Percentiles rank a stretch among this genome's conserved stretches.
phyloP scores from a whole-genome alignment of 1,140 invertebrate genomes.

The Caenorhabditis remanei region DNA sequence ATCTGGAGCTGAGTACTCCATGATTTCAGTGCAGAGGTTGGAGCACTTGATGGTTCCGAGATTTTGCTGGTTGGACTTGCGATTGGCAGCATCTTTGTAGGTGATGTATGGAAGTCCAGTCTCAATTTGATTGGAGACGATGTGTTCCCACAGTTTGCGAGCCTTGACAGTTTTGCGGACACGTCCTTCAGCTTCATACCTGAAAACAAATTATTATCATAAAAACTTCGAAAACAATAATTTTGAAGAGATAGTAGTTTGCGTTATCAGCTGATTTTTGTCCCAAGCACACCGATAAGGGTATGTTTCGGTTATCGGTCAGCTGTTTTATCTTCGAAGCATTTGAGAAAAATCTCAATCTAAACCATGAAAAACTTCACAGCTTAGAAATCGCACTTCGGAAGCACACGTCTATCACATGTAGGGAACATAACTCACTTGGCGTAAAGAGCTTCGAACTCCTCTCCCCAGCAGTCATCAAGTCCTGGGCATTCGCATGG shows the following conservation, averaged over 20 bases:
- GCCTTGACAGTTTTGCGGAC: constrained; percentile 87
- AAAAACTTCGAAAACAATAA: neutral
- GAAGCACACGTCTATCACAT: too few relatives aligned
- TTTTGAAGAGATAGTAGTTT: constrained; percentile 15
- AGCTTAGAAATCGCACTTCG: constrained; percentile 16
- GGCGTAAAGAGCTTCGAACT: constrained; percentile 91
- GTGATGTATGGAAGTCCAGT: constrained; percentile 97
- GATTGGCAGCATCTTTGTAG: constrained; percentile 89
- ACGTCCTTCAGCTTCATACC: constrained; percentile 88
- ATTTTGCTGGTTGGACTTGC: constrained; percentile 98
- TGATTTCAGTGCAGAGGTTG: constrained; percentile 97
- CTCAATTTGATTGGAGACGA: constrained; percentile 95
- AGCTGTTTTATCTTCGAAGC: constrained; percentile 28
- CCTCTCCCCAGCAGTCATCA: constrained; percentile 90
- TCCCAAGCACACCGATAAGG: neutral
- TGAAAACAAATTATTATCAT: constrained; percentile 71
- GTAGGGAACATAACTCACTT: constrained; percentile 80
- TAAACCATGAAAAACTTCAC: neutral
- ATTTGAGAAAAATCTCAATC: neutral
- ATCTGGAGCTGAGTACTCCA: constrained; percentile 89
- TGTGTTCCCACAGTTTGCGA: constrained; percentile 91
- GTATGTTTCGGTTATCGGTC: neutral
- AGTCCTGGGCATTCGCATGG: constrained; percentile 92
- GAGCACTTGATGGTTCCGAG: constrained; percentile 98
- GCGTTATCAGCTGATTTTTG: constrained; percentile 45